phyloP scores from a whole-genome alignment of 2,797 vertebrate species.

The Fratercula arctica region DNA sequence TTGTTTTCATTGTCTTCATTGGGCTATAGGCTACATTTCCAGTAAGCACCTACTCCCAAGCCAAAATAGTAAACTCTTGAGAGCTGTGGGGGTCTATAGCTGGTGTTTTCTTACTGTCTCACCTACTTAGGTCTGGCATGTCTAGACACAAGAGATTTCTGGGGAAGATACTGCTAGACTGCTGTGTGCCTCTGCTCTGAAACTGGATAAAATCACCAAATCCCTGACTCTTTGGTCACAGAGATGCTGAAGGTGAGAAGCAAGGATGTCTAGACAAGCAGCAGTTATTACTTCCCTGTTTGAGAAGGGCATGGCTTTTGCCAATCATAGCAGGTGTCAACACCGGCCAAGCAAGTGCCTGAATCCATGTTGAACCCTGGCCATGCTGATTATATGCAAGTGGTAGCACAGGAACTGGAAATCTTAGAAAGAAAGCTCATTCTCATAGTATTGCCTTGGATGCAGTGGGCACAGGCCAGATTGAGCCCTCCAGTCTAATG shows the following conservation, averaged over 20 bases:
- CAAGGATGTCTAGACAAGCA: background rate
- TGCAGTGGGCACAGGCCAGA: background rate
- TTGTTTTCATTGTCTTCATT: background rate
- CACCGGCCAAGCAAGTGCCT: background rate
- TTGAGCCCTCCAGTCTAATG: background rate
- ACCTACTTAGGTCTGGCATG: background rate
- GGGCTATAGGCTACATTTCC: background rate
- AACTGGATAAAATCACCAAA: background rate
- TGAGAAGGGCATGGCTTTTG: background rate
- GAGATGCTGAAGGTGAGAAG: background rate
- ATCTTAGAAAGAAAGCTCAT: background rate
- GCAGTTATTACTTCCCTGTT: background rate
- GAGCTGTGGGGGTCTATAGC: background rate
- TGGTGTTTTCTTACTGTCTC: background rate
- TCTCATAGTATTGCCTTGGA: background rate
- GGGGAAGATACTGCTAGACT: background rate
- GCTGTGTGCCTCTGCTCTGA: background rate
- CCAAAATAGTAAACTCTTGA: background rate
- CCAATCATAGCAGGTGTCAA: background rate
- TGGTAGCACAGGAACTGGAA: background rate
- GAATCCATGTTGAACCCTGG: accelerated
- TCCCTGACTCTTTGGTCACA: background rate
- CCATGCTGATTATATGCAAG: background rate
- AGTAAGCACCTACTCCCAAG: background rate
- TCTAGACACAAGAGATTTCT: background rate